These are phyloP conservation scores for Clarias fuscus DNA, from an alignment of 2,797 vertebrate species.

Conservation along the genomic window DNA sequence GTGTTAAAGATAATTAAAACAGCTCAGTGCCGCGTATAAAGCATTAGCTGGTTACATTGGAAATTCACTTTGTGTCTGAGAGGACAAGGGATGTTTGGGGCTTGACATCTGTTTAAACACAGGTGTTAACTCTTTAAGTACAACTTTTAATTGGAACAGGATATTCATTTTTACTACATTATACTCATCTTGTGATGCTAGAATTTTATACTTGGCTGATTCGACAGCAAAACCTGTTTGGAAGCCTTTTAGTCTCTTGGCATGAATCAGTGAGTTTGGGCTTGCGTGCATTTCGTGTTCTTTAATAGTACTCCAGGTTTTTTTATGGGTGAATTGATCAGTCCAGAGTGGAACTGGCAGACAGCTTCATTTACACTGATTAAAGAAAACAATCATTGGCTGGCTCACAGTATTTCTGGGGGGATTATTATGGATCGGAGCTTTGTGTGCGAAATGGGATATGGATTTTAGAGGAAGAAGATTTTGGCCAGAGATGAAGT, in stretches of 20 bases:
- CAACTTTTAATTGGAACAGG: conserved; percentile 29
- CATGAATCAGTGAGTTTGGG: neutral
- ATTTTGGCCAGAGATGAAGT: conserved; percentile 44
- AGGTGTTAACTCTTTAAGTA: neutral
- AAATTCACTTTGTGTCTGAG: conserved; percentile 1
- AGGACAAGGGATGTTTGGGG: conserved; percentile 17
- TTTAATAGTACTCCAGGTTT: neutral
- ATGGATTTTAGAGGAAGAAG: conserved; percentile 43
- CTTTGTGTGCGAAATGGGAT: conserved; percentile 36
- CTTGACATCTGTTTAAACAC: neutral
- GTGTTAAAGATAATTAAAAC: conserved; percentile 47
- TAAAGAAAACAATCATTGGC: conserved; percentile 39
- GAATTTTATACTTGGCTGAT: neutral
- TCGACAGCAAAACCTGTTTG: neutral
- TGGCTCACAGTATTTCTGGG: conserved; percentile 22
- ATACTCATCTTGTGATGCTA: conserved; percentile 7
- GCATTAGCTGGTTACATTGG: conserved; percentile 27
- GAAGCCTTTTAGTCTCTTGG: conserved; percentile 4
- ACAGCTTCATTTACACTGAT: conserved; percentile 19
- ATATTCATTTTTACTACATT: conserved; percentile 10
- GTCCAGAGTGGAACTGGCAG: conserved; percentile 14
- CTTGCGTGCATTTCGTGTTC: conserved; percentile 14
- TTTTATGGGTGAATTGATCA: conserved; percentile 12
- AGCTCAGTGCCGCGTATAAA: conserved; percentile 45
- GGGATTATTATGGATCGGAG: conserved; percentile 34